Conservation (phyloP, 2,888 invertebrate genomes). For the Andrena haemorrhoa region DNA sequence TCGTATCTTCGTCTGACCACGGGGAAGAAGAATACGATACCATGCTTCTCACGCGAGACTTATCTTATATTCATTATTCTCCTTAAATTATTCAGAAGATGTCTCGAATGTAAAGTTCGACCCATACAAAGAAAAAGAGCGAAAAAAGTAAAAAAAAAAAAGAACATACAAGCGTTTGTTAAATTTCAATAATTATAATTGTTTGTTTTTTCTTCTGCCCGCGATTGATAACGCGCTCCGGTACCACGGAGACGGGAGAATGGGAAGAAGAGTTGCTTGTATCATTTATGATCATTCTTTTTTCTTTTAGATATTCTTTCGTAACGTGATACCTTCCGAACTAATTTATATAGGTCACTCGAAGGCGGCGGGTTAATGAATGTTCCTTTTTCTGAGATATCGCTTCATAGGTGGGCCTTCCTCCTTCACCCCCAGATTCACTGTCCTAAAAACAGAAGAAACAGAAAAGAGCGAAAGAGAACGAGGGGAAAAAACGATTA, state of each 20-base stretch:
- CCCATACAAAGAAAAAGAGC: constrained; percentile 1
- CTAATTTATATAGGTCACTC: constrained; percentile 72
- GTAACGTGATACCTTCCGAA: constrained; percentile 59
- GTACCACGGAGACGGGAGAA: constrained; percentile 19
- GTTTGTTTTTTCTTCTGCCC: constrained; percentile 20
- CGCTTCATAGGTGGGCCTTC: constrained; percentile 75
- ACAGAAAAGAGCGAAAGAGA: background rate
- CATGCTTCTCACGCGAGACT: constrained; percentile 66
- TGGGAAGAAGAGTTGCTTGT: constrained; percentile 28
- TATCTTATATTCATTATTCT: constrained; percentile 79
- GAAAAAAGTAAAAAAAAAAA: constrained; percentile 14
- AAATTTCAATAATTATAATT: constrained; percentile 41
- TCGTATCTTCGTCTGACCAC: constrained; percentile 37
- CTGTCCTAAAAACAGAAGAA: constrained; percentile 63
- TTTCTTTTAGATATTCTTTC: constrained; percentile 63
- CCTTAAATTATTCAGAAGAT: constrained; percentile 44
- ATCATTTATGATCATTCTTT: constrained; percentile 40
- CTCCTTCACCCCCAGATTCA: constrained; percentile 73
- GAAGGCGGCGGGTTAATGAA: constrained; percentile 69
- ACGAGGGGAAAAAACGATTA: background rate
- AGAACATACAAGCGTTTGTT: constrained; percentile 39
- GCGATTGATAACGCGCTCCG: constrained; percentile 29
- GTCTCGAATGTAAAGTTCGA: constrained; percentile 28
- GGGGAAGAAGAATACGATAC: constrained; percentile 70
- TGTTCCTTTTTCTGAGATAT: constrained; percentile 76